These are phyloP conservation scores for Philhelius pedissequus DNA, from an alignment of 2,888 invertebrate genomes.

Conservation along the genomic window DNA sequence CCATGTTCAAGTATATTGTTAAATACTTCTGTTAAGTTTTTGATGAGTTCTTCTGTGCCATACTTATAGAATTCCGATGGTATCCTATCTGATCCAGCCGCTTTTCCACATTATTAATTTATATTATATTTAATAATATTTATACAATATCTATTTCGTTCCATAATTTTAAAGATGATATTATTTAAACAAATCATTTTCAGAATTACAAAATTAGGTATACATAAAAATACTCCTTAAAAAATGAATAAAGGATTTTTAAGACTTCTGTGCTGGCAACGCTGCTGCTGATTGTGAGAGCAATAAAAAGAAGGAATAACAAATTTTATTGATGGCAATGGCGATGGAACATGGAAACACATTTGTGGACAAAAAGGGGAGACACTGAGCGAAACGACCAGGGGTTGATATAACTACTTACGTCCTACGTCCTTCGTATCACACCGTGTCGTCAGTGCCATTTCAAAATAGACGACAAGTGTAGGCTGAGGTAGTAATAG, in stretches of 20 bases:
- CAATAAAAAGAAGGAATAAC: slow-evolving; percentile 19
- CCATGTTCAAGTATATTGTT: too few relatives aligned
- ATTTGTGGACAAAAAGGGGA: slow-evolving; percentile 6
- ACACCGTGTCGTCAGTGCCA: background rate
- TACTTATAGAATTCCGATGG: too few relatives aligned
- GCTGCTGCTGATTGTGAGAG: background rate
- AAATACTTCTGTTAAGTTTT: too few relatives aligned
- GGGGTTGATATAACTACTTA: background rate
- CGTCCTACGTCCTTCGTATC: background rate
- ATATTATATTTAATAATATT: too few relatives aligned
- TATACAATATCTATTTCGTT: too few relatives aligned
- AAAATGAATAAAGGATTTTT: background rate
- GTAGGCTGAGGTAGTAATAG: background rate
- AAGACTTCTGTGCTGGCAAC: background rate
- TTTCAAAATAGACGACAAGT: slow-evolving; percentile 31
- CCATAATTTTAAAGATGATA: too few relatives aligned
- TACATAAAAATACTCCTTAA: too few relatives aligned
- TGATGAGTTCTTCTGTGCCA: too few relatives aligned
- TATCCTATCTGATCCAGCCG: too few relatives aligned
- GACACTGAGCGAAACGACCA: background rate
- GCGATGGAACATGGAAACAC: slow-evolving; percentile 13
- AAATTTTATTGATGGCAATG: slow-evolving; percentile 22
- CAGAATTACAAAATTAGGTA: too few relatives aligned
- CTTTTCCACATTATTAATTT: too few relatives aligned
- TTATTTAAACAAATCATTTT: too few relatives aligned